Evolutionary conservation across 2,888 invertebrate species (phyloP).

Genomic region (Fragum fragum): DNA sequence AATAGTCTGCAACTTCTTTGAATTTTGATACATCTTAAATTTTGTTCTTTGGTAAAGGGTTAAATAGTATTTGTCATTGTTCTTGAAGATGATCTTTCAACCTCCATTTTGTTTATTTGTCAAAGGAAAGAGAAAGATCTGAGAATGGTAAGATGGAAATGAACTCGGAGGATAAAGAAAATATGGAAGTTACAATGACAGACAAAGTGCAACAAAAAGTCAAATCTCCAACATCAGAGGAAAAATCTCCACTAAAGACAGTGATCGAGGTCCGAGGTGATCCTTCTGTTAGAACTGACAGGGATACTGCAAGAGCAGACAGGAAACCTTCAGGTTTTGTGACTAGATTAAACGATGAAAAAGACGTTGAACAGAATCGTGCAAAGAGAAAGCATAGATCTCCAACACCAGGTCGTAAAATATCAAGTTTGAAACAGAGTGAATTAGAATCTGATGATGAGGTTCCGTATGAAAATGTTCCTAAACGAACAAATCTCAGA

Average conservation of each 20-base stretch:
- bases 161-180: slow-evolving; percentile 7
- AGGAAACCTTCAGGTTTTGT: slow-evolving; percentile 1
- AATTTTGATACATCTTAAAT: no score
- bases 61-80: no score
- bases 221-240: slow-evolving; percentile 8
- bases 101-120: background rate
- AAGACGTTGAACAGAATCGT: slow-evolving; percentile 7
- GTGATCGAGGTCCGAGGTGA: slow-evolving; percentile 49
- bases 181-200: slow-evolving; percentile 4
- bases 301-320: slow-evolving; percentile 7
- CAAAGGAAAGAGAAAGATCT: slow-evolving; percentile 15
- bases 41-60: no score
- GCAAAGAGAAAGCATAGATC: slow-evolving; percentile 36
- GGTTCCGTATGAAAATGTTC: slow-evolving; percentile 46
- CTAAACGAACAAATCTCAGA: slow-evolving; percentile 20
- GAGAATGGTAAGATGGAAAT: background rate
- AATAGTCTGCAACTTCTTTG: no score
- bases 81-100: no score
- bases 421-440: background rate
- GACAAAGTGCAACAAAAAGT: slow-evolving; percentile 7
- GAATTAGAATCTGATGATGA: slow-evolving; percentile 5
- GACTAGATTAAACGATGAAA: slow-evolving; percentile 1
- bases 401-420: slow-evolving; percentile 29
- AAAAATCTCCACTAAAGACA: slow-evolving; percentile 46
- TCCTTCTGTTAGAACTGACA: background rate